Conservation (phyloP, 2,888 invertebrate genomes). For the Pherbina coryleti region DNA sequence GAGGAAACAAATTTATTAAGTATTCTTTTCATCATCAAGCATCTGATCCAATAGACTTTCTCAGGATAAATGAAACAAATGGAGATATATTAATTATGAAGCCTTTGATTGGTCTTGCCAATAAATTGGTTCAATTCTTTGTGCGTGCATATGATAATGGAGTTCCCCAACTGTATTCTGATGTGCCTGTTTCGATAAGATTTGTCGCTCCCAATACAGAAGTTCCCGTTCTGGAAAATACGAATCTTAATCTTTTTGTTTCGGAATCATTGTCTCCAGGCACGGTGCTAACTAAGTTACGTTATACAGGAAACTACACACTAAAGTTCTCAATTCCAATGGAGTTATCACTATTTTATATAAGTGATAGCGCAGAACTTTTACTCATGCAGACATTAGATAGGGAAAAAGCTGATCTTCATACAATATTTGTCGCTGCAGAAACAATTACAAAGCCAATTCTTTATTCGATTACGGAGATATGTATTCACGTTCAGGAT, state of each 20-base stretch:
- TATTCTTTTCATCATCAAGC: constrained; percentile 82
- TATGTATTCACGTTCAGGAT: constrained; percentile 85
- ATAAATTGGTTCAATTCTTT: constrained; percentile 88
- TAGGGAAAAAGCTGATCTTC: constrained; percentile 79
- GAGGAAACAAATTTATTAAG: constrained; percentile 77
- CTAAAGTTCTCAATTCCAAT: constrained; percentile 75
- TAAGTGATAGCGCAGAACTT: constrained; percentile 82
- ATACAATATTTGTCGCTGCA: constrained; percentile 79
- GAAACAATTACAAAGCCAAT: constrained; percentile 79
- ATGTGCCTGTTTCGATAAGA: constrained; percentile 85
- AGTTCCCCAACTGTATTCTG: constrained; percentile 79
- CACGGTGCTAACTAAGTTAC: constrained; percentile 78
- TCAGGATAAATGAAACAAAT: constrained; percentile 80
- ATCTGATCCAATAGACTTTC: constrained; percentile 76
- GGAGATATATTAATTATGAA: constrained; percentile 80
- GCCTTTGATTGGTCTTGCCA: constrained; percentile 73
- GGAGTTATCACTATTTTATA: constrained; percentile 76
- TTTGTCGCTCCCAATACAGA: constrained; percentile 79
- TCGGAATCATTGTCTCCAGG: constrained; percentile 80
- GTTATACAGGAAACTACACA: constrained; percentile 75
- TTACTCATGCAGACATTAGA: constrained; percentile 81
- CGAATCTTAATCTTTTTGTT: constrained; percentile 83
- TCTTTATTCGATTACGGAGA: constrained; percentile 77
- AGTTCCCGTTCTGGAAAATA: constrained; percentile 82
- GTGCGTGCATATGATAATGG: constrained; percentile 90